Evolutionary conservation across 1,140 invertebrate genomes (phyloP).

Genomic region (Oncopodura yosiiana): DNA sequence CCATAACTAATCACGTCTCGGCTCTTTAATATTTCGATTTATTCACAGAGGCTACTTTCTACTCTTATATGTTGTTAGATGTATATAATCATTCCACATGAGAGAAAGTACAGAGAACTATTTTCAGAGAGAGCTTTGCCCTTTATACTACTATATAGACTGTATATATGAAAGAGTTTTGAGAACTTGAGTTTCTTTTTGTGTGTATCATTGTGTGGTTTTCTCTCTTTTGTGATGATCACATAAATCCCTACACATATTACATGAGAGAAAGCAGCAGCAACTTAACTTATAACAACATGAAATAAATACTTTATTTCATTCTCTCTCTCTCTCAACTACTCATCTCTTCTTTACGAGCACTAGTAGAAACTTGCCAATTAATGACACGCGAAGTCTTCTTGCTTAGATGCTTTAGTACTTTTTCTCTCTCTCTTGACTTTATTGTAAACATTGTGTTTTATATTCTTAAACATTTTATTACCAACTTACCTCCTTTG

Average conservation of each 20-base stretch:
- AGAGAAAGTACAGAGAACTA: no score
- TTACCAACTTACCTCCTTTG: no score
- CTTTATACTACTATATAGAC: no score
- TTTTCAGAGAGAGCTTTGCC: no score
- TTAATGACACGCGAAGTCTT: constrained; percentile 9
- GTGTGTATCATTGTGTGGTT: no score
- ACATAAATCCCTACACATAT: constrained; percentile 15
- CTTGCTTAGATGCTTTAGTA: constrained; percentile 1
- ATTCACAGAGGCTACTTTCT: no score
- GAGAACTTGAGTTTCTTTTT: no score
- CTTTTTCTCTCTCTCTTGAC: neutral
- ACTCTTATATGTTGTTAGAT: constrained; percentile 5
- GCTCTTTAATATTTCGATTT: constrained; percentile 16
- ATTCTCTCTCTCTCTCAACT: constrained; percentile 2
- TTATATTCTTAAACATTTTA: neutral
- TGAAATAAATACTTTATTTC: no score
- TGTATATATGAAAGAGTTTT: no score
- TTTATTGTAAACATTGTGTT: neutral
- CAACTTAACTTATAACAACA: no score
- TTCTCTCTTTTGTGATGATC: constrained; percentile 5
- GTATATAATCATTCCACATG: constrained; percentile 12
- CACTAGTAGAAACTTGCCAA: constrained; percentile 9
- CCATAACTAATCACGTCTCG: constrained; percentile 13
- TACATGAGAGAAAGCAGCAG: no score
- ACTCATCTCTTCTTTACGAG: constrained; percentile 1